Evolutionary conservation across 2,888 invertebrate genomes (phyloP).

Genomic region (Drosophila nr. medialis): DNA sequence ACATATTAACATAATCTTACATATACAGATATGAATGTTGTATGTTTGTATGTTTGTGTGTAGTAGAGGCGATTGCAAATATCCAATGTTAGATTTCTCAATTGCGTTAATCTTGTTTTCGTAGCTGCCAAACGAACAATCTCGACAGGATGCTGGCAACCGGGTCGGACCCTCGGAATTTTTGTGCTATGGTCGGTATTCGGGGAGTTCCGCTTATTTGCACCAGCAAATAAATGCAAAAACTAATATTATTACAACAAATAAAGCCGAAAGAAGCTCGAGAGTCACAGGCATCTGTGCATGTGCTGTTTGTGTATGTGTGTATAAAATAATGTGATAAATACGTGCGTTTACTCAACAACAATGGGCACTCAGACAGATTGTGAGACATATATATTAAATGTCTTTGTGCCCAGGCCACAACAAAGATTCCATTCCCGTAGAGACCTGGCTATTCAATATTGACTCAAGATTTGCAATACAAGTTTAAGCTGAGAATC

Average conservation of each 20-base stretch:
- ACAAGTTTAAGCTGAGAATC: neutral
- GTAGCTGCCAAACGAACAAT: slow-evolving; percentile 25
- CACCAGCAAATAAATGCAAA: slow-evolving; percentile 68
- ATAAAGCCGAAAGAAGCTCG: slow-evolving; percentile 50
- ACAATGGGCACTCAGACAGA: slow-evolving; percentile 31
- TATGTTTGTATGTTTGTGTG: neutral
- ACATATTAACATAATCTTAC: slow-evolving; percentile 27
- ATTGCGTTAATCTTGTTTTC: slow-evolving; percentile 75
- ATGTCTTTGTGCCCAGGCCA: neutral
- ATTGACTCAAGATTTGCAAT: neutral
- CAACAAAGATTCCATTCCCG: slow-evolving; percentile 12
- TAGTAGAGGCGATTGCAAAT: slow-evolving; percentile 24
- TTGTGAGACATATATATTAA: slow-evolving; percentile 37
- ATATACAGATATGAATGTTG: slow-evolving; percentile 10
- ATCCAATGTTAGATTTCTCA: slow-evolving; percentile 57
- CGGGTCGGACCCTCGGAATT: slow-evolving; percentile 8
- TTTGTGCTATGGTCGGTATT: slow-evolving; percentile 7
- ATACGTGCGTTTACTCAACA: slow-evolving; percentile 32
- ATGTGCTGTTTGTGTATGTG: slow-evolving; percentile 5
- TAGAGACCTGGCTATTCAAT: slow-evolving; percentile 1
- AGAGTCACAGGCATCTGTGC: slow-evolving; percentile 19
- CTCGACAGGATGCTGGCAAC: slow-evolving; percentile 12
- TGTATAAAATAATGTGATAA: slow-evolving; percentile 10
- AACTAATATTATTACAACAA: slow-evolving; percentile 74
- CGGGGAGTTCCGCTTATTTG: slow-evolving; percentile 41